A percentile compares a stretch with the other conserved stretches of the same genome.
phyloP scores from a whole-genome alignment of 1,140 invertebrate species.

The Chionoecetes opilio region DNA sequence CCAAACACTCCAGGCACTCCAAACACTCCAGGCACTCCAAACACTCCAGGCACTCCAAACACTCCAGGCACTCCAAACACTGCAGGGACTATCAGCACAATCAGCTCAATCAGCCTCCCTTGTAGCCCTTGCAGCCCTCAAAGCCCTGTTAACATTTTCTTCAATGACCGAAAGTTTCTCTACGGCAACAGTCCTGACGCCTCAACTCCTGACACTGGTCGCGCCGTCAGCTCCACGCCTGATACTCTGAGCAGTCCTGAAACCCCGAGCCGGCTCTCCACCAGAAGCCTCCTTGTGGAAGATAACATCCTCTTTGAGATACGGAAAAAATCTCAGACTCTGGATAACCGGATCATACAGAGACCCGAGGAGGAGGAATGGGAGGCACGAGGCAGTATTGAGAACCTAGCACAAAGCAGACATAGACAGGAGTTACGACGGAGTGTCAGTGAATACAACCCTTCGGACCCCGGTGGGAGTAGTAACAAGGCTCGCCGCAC shows the following conservation, averaged over 20 bases:
- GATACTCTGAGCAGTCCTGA: background rate
- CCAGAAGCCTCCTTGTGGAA: background rate
- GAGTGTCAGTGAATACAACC: slow-evolving; percentile 42
- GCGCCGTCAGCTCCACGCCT: background rate
- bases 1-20: background rate
- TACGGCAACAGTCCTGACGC: background rate
- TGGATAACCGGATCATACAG: slow-evolving; percentile 44
- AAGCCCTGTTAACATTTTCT: no score
- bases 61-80: background rate
- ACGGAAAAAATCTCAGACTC: background rate
- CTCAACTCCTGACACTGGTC: background rate
- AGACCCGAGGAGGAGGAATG: background rate
- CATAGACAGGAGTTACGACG: background rate
- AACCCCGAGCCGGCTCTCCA: background rate
- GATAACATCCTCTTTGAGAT: no score
- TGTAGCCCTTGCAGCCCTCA: background rate
- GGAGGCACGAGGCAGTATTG: background rate
- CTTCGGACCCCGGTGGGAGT: no score
- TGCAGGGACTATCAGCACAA: background rate
- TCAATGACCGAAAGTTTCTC: background rate
- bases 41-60: background rate
- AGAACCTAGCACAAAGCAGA: background rate
- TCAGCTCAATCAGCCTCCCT: slow-evolving; percentile 13
- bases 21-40: background rate
- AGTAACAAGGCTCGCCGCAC: background rate